Conservation (phyloP, 2,888 invertebrate genomes). For the Junonia oenone region DNA sequence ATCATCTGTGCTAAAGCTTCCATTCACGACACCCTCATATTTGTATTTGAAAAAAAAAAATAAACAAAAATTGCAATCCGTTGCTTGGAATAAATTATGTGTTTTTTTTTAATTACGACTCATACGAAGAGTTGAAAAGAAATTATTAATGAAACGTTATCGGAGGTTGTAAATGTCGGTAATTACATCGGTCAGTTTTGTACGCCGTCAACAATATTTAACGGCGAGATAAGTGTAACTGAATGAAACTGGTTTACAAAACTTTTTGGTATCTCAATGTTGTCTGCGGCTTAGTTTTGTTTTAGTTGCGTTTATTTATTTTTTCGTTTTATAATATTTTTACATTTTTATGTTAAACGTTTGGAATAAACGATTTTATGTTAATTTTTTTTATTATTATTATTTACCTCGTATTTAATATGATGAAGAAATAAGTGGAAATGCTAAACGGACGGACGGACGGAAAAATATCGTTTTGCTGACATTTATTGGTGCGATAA, state of each 20-base stretch:
- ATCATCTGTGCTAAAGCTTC: slow-evolving; percentile 6
- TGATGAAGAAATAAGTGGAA: slow-evolving; percentile 8
- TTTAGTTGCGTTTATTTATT: no score
- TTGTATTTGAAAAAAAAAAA: background rate
- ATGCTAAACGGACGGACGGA: slow-evolving; percentile 12
- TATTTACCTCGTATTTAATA: background rate
- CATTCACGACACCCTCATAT: background rate
- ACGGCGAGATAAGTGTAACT: slow-evolving; percentile 14
- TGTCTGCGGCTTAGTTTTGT: background rate
- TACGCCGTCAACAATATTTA: slow-evolving; percentile 18
- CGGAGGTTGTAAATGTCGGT: slow-evolving; percentile 45
- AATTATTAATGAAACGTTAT: slow-evolving; percentile 53
- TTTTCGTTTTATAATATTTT: no score
- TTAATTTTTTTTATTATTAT: background rate
- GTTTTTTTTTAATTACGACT: slow-evolving; percentile 4
- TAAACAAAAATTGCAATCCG: background rate
- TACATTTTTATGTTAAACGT: no score
- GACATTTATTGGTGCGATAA: slow-evolving; percentile 25
- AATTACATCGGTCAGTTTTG: slow-evolving; percentile 50
- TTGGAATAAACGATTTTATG: background rate
- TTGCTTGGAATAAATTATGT: slow-evolving; percentile 8
- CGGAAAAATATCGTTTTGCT: slow-evolving; percentile 9
- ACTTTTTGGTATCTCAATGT: background rate
- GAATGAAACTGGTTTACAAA: slow-evolving; percentile 7
- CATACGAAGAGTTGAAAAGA: slow-evolving; percentile 8